Evolutionary conservation across 2,797 vertebrate species (phyloP).

Genomic region (Otus scops): DNA sequence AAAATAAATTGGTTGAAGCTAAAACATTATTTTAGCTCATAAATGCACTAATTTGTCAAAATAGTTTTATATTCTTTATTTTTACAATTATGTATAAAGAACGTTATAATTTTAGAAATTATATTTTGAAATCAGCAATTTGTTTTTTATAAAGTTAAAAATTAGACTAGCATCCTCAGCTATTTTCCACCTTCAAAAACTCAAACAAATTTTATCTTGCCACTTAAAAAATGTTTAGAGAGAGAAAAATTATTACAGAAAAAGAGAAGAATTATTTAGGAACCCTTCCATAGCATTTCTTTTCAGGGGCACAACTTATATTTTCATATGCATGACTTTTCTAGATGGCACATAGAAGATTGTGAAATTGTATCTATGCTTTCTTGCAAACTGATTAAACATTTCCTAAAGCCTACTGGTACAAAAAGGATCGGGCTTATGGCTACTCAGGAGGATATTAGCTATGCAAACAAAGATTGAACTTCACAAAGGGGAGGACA

Average conservation of each 20-base stretch:
- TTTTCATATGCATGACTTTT: background rate
- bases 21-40: background rate
- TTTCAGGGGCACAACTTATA: background rate
- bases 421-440: background rate
- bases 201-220: background rate
- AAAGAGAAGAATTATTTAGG: background rate
- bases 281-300: background rate
- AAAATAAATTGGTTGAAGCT: background rate
- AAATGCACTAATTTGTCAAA: background rate
- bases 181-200: background rate
- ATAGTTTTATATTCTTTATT: background rate
- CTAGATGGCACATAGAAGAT: background rate
- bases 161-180: background rate
- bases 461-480: constrained; percentile 10
- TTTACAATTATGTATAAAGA: background rate
- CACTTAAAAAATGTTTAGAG: background rate
- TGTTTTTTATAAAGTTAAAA: background rate
- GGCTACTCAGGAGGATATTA: background rate
- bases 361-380: background rate
- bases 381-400: background rate
- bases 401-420: background rate
- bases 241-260: background rate
- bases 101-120: background rate
- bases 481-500: background rate
- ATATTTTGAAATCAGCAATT: background rate